phyloP scores from a whole-genome alignment of 2,113 vertebrate species.

The Actenoides lindsayi region DNA sequence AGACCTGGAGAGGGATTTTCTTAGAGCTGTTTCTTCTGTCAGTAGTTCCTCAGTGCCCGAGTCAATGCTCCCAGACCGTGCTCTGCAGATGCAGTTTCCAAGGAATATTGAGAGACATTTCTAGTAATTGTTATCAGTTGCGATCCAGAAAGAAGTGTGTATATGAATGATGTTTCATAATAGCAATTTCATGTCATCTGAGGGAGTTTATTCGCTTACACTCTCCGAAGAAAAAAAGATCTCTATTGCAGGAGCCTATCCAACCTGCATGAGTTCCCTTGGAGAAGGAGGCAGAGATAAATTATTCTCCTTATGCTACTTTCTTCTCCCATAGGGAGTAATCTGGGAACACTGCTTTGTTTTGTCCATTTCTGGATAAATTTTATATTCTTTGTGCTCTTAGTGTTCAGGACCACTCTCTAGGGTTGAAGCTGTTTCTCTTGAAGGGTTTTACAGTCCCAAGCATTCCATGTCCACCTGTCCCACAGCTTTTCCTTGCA shows the following conservation, averaged over 20 bases:
- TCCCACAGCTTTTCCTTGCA: fast-evolving
- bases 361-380: background rate
- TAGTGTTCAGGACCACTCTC: background rate
- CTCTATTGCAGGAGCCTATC: background rate
- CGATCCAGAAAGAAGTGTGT: background rate
- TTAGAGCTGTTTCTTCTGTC: background rate
- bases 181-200: background rate
- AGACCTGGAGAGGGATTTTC: background rate
- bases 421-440: background rate
- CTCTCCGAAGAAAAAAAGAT: background rate
- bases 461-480: background rate
- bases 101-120: background rate
- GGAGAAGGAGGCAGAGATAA: background rate
- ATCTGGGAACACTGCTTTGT: background rate
- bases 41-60: background rate
- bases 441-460: background rate
- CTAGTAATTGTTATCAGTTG: background rate
- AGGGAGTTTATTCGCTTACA: background rate
- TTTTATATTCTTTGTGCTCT: background rate
- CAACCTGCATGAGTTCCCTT: background rate
- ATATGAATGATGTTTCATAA: background rate
- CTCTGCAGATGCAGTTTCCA: background rate
- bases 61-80: background rate
- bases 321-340: background rate
- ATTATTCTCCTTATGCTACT: background rate